phyloP scores from a whole-genome alignment of 2,888 invertebrate species.

The Cataglyphis albicans region DNA sequence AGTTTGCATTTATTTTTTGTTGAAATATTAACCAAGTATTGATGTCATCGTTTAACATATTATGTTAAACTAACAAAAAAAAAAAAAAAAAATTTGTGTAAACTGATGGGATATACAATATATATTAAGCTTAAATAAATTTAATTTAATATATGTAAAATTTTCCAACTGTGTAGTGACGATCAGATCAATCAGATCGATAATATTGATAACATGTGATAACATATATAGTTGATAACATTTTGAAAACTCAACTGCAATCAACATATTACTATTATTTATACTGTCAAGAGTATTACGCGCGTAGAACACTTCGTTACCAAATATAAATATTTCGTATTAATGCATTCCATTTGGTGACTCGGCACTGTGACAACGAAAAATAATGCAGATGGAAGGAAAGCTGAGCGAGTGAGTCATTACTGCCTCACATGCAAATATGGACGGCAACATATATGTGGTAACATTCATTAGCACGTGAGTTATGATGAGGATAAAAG shows the following conservation, averaged over 20 bases:
- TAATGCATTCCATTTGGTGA: conserved; percentile 31
- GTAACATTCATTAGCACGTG: conserved; percentile 49
- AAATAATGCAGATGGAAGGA: conserved; percentile 43
- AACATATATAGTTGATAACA: not conserved
- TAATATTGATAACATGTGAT: not conserved
- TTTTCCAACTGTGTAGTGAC: too few species aligned
- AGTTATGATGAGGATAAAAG: conserved; percentile 19
- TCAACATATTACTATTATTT: conserved; percentile 27
- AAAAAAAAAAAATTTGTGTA: too few species aligned
- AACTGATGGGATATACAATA: too few species aligned
- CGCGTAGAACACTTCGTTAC: conserved; percentile 16
- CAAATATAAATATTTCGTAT: conserved; percentile 42
- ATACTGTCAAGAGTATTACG: conserved; percentile 1
- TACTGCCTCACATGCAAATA: conserved; percentile 51
- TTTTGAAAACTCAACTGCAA: not conserved
- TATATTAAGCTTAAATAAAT: too few species aligned
- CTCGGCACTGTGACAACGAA: conserved; percentile 34
- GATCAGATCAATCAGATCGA: too few species aligned
- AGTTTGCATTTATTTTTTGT: too few species aligned
- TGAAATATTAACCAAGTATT: too few species aligned
- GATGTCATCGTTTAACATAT: too few species aligned
- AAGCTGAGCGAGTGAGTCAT: conserved; percentile 47
- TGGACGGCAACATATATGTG: conserved; percentile 41
- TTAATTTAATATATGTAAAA: too few species aligned
- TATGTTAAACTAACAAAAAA: too few species aligned